A percentile compares a stretch with the other conserved stretches of the same genome.
Conservation (phyloP, 37 sponge, comb jelly and placozoan genomes). For the Oscarella lobularis region DNA sequence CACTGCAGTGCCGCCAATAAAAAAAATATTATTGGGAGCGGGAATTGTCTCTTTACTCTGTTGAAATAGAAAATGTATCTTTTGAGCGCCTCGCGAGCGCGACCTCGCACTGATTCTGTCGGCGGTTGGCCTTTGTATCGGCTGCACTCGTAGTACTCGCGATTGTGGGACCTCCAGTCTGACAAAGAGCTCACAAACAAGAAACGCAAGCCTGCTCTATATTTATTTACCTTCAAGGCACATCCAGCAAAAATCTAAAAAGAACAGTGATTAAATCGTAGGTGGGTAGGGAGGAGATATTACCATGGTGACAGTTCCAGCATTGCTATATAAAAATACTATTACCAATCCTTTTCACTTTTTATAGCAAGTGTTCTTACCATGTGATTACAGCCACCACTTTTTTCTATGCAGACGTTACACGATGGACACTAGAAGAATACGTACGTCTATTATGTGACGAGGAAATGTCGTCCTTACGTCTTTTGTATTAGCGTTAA, state of each 20-base stretch:
- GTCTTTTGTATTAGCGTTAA: conserved; percentile 73
- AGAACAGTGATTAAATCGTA: neutral
- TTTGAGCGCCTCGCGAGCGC: conserved; percentile 54
- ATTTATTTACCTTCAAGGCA: neutral
- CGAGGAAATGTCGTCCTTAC: conserved; percentile 19
- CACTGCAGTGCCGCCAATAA: conserved; percentile 32
- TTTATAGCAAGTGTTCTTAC: neutral
- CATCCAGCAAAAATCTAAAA: neutral
- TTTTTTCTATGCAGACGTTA: neutral
- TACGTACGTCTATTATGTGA: neutral
- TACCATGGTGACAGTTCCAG: neutral
- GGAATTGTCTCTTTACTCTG: conserved; percentile 19
- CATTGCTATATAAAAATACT: neutral
- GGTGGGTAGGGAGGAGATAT: neutral
- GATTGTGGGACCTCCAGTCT: conserved; percentile 24
- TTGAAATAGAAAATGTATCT: conserved; percentile 76
- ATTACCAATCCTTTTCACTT: too few species aligned
- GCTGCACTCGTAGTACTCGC: conserved; percentile 79
- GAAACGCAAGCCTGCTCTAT: too few species aligned
- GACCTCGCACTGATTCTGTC: neutral
- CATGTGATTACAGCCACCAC: conserved; percentile 2
- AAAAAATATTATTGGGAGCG: conserved; percentile 4
- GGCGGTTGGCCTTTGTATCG: conserved; percentile 42
- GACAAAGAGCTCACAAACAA: neutral
- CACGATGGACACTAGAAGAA: neutral